Conservation (phyloP, 2,113 vertebrate species). For the Sylvilagus bachmani region DNA sequence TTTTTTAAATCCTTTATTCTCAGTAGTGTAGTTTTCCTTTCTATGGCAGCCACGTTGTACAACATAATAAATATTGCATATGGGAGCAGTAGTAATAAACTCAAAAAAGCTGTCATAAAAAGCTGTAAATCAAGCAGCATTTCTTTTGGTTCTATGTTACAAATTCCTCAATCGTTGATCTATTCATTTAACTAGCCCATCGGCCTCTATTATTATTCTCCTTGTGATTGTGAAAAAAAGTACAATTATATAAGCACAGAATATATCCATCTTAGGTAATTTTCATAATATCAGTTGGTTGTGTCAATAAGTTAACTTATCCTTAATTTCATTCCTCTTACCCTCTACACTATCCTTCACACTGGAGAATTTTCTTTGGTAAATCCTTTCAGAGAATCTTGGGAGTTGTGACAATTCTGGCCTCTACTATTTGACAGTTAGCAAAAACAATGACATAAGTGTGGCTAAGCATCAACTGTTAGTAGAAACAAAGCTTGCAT, state of each 20-base stretch:
- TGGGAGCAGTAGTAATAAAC: neutral
- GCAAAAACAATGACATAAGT: conserved; percentile 18
- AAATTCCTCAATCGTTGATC: neutral
- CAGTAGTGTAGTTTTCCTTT: neutral
- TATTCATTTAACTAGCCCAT: neutral
- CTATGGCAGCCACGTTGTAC: neutral
- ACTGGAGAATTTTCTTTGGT: conserved; percentile 4
- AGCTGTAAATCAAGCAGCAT: neutral
- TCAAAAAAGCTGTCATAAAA: conserved; percentile 40
- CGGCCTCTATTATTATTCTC: neutral
- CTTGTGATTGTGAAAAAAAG: neutral
- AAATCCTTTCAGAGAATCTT: conserved; percentile 47
- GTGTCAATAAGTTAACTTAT: neutral
- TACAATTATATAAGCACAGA: neutral
- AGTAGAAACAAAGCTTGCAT: conserved; percentile 55
- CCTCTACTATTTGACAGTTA: conserved; percentile 62
- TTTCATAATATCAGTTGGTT: conserved; percentile 34
- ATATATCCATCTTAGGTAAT: neutral
- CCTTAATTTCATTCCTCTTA: neutral
- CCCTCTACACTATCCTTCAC: conserved; percentile 24
- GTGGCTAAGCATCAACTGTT: conserved; percentile 30
- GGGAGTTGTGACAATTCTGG: conserved; percentile 56
- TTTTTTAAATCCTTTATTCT: neutral
- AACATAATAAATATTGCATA: neutral
- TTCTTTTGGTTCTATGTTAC: neutral